Evolutionary conservation across 2,888 invertebrate species (phyloP), one percentile per base, ranked within the genome.

Genomic region (Seira musarum): DNA sequence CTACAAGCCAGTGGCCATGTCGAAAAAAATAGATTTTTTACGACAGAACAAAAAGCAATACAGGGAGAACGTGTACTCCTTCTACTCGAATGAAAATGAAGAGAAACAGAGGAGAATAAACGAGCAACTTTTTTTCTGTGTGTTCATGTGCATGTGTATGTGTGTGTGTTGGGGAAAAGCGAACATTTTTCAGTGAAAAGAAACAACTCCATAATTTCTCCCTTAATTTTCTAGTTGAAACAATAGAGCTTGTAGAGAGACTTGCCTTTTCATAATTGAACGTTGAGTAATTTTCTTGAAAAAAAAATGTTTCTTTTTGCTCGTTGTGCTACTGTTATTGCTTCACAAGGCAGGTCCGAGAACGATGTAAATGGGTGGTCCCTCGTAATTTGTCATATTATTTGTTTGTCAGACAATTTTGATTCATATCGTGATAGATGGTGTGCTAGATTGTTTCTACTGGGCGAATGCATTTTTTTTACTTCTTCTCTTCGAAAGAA

Each of bases 361-460:
- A 66, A 63, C 21, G 69, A 69, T 68, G 67, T 73, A 70, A 79
- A 80, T 80, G 80, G 80, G 80, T 80, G 80, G 80, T 74, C 80
- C 80, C 72, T 80, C 74, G 75, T 80, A 80, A 80, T 74, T 80
- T 80, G 80, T 80, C 80, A 80, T 75, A 80, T 80, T 80, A 80
- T 75, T 80, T 80, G 80, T 80, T 80, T 80, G 80, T 69, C 80
- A 80, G 80, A 80, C 80, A 80, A 80, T 80, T 80, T 80, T 80
- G 80, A 80, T 80, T 80, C 80, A 80, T 80, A 80, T 80, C 80
- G 80, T 75, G 80, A 80, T 80, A 75, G 69, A 74, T 80, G 68
- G 73, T 73, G 80, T 70, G 75, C 66, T 74, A 66, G 74, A 80
- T 75, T 80, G 74, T 78, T 78, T 72, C 46, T 75, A 40, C 70